Conservation (phyloP, 1,140 invertebrate genomes). For the Argopecten irradians region DNA sequence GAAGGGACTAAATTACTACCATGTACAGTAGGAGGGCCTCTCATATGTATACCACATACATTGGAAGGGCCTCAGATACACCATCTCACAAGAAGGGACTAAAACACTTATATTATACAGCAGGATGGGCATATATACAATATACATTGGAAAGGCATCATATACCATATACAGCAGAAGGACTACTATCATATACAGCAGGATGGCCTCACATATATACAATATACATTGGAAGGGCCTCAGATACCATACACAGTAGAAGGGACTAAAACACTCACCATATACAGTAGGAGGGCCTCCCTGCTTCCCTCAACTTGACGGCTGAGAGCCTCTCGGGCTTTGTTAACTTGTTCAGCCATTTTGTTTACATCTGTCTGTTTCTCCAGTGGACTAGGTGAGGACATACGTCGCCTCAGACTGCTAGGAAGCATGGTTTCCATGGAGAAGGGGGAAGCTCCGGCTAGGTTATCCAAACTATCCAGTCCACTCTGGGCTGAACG, state of each 20-base stretch:
- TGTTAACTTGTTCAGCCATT: slow-evolving; percentile 77
- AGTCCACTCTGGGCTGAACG: slow-evolving; percentile 68
- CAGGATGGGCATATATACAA: too few species aligned
- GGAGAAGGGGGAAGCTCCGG: slow-evolving; percentile 76
- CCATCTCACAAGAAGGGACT: too few species aligned
- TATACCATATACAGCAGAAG: too few species aligned
- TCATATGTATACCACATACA: too few species aligned
- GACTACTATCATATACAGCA: too few species aligned
- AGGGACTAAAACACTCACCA: slow-evolving; percentile 40
- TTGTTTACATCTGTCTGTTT: slow-evolving; percentile 55
- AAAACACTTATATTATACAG: too few species aligned
- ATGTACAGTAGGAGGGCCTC: too few species aligned
- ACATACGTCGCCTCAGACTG: slow-evolving; percentile 83
- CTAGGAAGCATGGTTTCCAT: slow-evolving; percentile 76
- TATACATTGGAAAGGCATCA: too few species aligned
- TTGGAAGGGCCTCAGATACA: too few species aligned
- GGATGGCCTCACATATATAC: too few species aligned
- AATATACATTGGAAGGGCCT: too few species aligned
- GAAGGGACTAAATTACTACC: too few species aligned
- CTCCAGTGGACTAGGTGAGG: slow-evolving; percentile 80
- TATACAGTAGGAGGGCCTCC: slow-evolving; percentile 39
- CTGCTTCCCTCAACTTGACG: slow-evolving; percentile 78
- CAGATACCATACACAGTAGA: background rate
- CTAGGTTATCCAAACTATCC: slow-evolving; percentile 55
- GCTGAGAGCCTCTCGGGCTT: slow-evolving; percentile 79